Evolutionary conservation across 2,113 vertebrate species (phyloP), one percentile per base, ranked within the genome.

Genomic region (Upupa epops): DNA sequence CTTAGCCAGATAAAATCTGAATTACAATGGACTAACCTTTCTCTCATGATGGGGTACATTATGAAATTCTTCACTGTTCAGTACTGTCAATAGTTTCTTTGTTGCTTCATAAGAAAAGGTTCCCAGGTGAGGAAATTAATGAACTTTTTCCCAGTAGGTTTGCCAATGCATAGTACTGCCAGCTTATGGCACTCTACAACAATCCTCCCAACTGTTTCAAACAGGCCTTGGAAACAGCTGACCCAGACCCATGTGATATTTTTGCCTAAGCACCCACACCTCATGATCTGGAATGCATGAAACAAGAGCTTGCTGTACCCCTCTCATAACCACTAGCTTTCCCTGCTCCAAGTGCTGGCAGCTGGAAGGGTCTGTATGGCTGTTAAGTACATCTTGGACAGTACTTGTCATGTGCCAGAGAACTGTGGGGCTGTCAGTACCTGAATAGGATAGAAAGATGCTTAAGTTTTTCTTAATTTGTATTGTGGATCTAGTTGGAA

Each of bases 81-180:
- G 18, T 5, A 36, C 17, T 19, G 29, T 95, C 82, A 82, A 64
- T 82, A 56, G 71, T 74, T 83, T 68, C 90, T 95, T 95, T 87
- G 88, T 93, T 87, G 26, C 60, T 88, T 83, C 48, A 31, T 34
- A 36, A 32, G 63, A 82, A 93, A 93, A 42, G 24, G 32, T 70
- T 69, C 34, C 72, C 31, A 52, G n/a, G 13, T 84, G 61, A 76
- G 22, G 37, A 68, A 82, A 85, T 69, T 19, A 66, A 65, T 3
- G 0, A 87, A 70, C 52, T 48, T 48, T 68, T 93, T 94, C 80
- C 70, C 71, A 69, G 36, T 60, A 66, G 42, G 17, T 66, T 22
- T 92, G 88, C 88, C 90, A 94, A 2, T 75, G 66, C 71, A 17
- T 45, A 49, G 79, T 36, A 31, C 34, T 70, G 63, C 22, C 42